These are phyloP conservation scores for Nesoenas mayeri DNA, from an alignment of 2,113 vertebrate species.

Conservation along the genomic window DNA sequence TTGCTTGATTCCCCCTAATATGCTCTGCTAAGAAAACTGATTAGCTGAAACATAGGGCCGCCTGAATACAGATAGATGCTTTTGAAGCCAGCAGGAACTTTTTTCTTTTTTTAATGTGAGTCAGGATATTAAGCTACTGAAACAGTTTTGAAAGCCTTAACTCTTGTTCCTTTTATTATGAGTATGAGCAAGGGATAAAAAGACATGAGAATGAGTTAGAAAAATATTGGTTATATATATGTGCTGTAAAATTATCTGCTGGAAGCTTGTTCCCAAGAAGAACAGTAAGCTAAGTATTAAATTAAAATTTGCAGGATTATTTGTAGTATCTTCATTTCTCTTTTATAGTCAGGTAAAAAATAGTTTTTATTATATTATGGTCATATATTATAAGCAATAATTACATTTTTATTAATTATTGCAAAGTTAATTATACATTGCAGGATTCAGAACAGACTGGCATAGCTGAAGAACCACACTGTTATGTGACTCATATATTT, in stretches of 20 bases:
- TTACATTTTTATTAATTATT: slow-evolving; percentile 38
- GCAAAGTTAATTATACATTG: neutral
- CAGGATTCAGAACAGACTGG: neutral
- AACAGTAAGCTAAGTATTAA: neutral
- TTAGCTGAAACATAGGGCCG: neutral
- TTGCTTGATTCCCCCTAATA: neutral
- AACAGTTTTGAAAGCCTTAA: neutral
- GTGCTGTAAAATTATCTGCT: neutral
- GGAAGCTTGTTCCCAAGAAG: neutral
- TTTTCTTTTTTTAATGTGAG: neutral
- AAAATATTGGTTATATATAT: neutral
- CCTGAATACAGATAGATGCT: neutral
- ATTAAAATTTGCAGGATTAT: slow-evolving; percentile 1
- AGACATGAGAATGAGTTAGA: neutral
- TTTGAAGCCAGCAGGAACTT: neutral
- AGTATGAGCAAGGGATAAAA: neutral
- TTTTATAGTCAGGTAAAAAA: slow-evolving; percentile 8
- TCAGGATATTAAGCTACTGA: neutral
- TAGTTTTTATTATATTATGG: neutral
- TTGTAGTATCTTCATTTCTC: neutral
- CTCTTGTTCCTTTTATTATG: neutral
- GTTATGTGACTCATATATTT: neutral
- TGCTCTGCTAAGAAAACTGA: neutral
- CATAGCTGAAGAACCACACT: neutral
- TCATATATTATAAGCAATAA: slow-evolving; percentile 19